phyloP scores from a whole-genome alignment of 2,113 vertebrate species.

The Pedionomus torquatus region DNA sequence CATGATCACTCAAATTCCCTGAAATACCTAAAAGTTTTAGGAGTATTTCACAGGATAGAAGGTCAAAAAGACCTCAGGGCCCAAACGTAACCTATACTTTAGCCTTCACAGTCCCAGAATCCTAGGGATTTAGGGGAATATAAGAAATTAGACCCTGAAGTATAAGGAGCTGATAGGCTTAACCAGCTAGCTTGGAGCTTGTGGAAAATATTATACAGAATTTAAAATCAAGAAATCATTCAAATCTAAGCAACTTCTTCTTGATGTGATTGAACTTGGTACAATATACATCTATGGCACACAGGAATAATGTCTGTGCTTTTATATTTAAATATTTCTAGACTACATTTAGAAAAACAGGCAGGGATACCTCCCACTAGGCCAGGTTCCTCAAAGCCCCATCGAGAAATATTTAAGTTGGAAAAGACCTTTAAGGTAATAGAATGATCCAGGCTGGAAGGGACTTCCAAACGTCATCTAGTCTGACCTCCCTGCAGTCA shows the following conservation, averaged over 20 bases:
- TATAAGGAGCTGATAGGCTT: neutral
- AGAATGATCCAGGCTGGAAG: no score
- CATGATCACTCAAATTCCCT: neutral
- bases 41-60: neutral
- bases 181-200: neutral
- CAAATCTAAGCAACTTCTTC: neutral
- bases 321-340: neutral
- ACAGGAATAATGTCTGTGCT: neutral
- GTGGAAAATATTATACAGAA: neutral
- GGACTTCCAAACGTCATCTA: no score
- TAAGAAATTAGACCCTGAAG: neutral
- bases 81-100: neutral
- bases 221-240: neutral
- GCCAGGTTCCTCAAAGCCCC: no score
- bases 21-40: neutral
- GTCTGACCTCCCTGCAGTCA: no score
- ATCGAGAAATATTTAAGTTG: neutral
- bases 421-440: neutral
- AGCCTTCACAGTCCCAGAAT: neutral
- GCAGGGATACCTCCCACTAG: no score
- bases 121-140: neutral
- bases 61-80: neutral
- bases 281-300: neutral
- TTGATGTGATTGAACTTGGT: neutral
- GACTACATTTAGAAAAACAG: neutral